Base-by-base conservation (phyloP, 2,888 invertebrate genomes). In the Autographa gamma region DNA sequence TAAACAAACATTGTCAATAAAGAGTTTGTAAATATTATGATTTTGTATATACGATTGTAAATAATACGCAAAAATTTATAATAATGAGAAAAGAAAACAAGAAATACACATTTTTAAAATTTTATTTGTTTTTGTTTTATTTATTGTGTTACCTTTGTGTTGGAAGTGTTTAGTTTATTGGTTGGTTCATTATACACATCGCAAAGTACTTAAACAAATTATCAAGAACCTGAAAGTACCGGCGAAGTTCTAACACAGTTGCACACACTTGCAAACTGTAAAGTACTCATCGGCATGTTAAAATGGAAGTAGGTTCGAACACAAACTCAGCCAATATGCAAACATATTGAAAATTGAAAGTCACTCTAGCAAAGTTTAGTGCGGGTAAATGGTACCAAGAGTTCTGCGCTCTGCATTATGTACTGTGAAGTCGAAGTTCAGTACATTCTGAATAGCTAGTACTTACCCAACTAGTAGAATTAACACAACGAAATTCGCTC, bases 111-210 rank as follows among this genome's bases (percentile, higher is more conserved):
- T 85, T 93, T 92, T 92, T 89, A 87, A 93, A 93, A 93, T 92
- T 94, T 94, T 91, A 93, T 92, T 94, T 94, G 81, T 79, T 94
- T 95, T 95, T 90, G 93, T 95, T 95, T 95, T 83, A 93, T 93
- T 95, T 92, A 80, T 87, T 88, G 85, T 88, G 88, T 89, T 81
- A 84, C 87, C 88, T 83, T 78, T 75, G n/a, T 73, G 54, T 75
- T 77, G 25, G 34, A 32, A 59, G 63, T 34, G 62, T 68, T 68
- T 54, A 38, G 56, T 81, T 63, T 81, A 63, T 77, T 73, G 69
- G 48, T 76, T 61, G 31, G 63, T 80, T 80, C n/a, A 60, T 67
- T n/a, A 60, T 38, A 62, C 18, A 65, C 16, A 7, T 13, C 13
- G 43, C 9, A 18, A 1, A 41, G 0, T 16, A 43, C 38, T 43